Percentiles rank a stretch among this genome's conserved stretches.
Evolutionary conservation across 2,888 invertebrate species (phyloP).

Genomic region (Xestia c-nigrum): DNA sequence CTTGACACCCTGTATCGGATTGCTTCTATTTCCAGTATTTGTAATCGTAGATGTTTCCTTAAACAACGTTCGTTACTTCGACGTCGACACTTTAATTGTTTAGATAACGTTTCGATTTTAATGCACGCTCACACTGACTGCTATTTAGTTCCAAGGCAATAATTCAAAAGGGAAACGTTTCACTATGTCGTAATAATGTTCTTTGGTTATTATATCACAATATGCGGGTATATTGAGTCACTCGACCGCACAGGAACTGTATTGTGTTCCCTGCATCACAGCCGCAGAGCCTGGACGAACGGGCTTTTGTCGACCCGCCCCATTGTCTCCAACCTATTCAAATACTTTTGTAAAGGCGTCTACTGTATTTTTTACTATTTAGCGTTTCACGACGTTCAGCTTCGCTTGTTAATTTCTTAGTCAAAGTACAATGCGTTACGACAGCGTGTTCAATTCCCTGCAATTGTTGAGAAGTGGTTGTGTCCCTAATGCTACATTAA

Average conservation of each 20-base stretch:
- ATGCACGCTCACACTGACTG: slow-evolving; percentile 33
- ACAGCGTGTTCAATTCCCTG: slow-evolving; percentile 67
- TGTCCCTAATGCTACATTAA: slow-evolving; percentile 82
- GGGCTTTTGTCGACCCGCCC: slow-evolving; percentile 83
- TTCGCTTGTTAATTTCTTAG: slow-evolving; percentile 70
- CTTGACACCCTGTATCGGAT: slow-evolving; percentile 72
- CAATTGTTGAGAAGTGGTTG: slow-evolving; percentile 72
- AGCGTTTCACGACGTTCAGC: slow-evolving; percentile 73
- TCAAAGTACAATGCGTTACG: slow-evolving; percentile 68
- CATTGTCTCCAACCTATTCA: slow-evolving; percentile 84
- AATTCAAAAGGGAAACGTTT: slow-evolving; percentile 60
- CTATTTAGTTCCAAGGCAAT: slow-evolving; percentile 50
- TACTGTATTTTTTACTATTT: slow-evolving; percentile 73
- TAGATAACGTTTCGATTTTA: slow-evolving; percentile 56
- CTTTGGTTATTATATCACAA: slow-evolving; percentile 70
- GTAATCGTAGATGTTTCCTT: slow-evolving; percentile 68
- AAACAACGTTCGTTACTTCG: slow-evolving; percentile 43
- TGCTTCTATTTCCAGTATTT: slow-evolving; percentile 70
- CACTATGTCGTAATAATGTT: slow-evolving; percentile 64
- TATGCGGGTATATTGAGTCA: slow-evolving; percentile 83
- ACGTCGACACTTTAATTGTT: slow-evolving; percentile 53
- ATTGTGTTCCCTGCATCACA: slow-evolving; percentile 82
- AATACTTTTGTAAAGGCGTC: slow-evolving; percentile 80
- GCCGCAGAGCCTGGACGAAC: slow-evolving; percentile 80
- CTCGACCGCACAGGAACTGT: slow-evolving; percentile 84